Conservation (phyloP, 1,140 invertebrate species). For the Drosophila seguyi region DNA sequence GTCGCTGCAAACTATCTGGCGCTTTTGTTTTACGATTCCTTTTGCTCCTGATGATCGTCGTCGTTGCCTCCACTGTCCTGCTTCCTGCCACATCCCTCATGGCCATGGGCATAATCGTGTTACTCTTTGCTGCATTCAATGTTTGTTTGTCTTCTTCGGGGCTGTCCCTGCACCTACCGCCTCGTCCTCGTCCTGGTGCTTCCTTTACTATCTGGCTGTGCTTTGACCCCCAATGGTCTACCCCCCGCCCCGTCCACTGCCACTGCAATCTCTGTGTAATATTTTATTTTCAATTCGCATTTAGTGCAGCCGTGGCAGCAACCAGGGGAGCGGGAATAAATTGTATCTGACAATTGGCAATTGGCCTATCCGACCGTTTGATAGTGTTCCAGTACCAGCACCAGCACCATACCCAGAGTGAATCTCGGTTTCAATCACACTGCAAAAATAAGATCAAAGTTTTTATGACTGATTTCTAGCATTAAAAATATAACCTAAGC, state of each 20-base stretch:
- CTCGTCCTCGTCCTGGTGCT: constrained; percentile 4
- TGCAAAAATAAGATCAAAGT: neutral
- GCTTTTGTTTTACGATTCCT: constrained; percentile 84
- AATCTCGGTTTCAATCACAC: neutral
- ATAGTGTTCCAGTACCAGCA: constrained; percentile 60
- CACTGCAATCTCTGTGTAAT: constrained; percentile 80
- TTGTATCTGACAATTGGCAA: constrained; percentile 84
- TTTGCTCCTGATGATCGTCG: constrained; percentile 76
- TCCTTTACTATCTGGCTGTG: constrained; percentile 16
- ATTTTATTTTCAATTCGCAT: constrained; percentile 84
- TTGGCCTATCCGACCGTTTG: constrained; percentile 81
- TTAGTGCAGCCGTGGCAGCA: constrained; percentile 79
- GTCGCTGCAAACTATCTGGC: constrained; percentile 79
- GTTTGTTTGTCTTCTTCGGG: constrained; percentile 77
- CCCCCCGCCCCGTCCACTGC: constrained; percentile 5
- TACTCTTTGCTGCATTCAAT: constrained; percentile 79
- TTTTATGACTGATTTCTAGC: neutral
- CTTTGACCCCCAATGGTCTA: constrained; percentile 30
- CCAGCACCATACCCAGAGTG: constrained; percentile 14
- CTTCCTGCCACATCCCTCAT: constrained; percentile 24
- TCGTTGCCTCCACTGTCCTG: neutral
- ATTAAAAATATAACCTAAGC: no score
- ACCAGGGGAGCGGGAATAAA: constrained; percentile 78
- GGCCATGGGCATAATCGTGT: constrained; percentile 77
- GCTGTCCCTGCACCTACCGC: neutral